These are phyloP conservation scores for Enteromius paludinosus DNA, from an alignment of 2,797 vertebrate species.

Conservation along the genomic window DNA sequence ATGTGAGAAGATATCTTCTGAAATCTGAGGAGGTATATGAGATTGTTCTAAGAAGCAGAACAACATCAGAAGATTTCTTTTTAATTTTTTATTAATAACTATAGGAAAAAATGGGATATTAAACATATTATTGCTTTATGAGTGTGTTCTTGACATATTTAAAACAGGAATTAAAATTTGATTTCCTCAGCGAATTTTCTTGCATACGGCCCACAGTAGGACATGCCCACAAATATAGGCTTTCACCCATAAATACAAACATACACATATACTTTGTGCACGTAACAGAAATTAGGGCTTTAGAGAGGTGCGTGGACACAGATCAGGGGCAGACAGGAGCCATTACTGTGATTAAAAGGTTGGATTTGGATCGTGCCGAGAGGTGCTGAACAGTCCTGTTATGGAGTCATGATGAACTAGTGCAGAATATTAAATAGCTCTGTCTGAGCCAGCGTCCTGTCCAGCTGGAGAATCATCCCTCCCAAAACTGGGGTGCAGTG, in stretches of 20 bases:
- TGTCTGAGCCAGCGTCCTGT: slow-evolving; percentile 46
- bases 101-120: background rate
- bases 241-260: background rate
- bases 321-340: slow-evolving; percentile 38
- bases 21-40: background rate
- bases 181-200: background rate
- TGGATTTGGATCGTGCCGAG: slow-evolving; percentile 49
- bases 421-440: slow-evolving; percentile 46
- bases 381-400: slow-evolving; percentile 41
- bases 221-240: background rate
- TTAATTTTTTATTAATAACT: background rate
- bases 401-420: slow-evolving; percentile 45
- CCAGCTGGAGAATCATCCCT: slow-evolving; percentile 28
- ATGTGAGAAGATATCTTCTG: background rate
- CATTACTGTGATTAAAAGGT: slow-evolving; percentile 63
- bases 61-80: background rate
- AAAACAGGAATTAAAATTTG: background rate
- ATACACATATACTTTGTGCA: slow-evolving; percentile 10
- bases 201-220: background rate
- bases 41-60: background rate
- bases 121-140: background rate
- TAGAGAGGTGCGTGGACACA: slow-evolving; percentile 2
- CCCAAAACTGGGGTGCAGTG: background rate
- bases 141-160: background rate
- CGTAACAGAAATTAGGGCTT: slow-evolving; percentile 28